A percentile compares a stretch with the other conserved stretches of the same genome.
Evolutionary conservation across 2,888 invertebrate species (phyloP).

Genomic region (Diogma glabrata): DNA sequence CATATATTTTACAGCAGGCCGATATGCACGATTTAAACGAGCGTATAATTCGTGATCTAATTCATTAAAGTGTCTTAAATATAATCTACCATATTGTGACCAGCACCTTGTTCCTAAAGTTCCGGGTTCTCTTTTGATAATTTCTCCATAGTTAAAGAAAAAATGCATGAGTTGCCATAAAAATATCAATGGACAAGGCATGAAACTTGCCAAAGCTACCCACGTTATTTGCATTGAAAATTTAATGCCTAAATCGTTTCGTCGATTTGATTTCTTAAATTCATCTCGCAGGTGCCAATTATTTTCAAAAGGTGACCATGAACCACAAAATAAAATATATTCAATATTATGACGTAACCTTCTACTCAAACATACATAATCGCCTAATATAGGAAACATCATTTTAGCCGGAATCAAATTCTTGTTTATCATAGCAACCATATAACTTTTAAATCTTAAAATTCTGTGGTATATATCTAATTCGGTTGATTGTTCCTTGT

Average conservation of each 20-base stretch:
- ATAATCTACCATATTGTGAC: slow-evolving; percentile 85
- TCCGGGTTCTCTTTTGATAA: slow-evolving; percentile 80
- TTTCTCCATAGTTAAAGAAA: slow-evolving; percentile 84
- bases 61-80: slow-evolving; percentile 95
- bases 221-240: slow-evolving; percentile 62
- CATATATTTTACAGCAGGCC: slow-evolving; percentile 85
- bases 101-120: slow-evolving; percentile 78
- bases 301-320: slow-evolving; percentile 92
- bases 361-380: slow-evolving; percentile 76
- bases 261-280: slow-evolving; percentile 68
- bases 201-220: slow-evolving; percentile 70
- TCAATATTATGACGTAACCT: slow-evolving; percentile 86
- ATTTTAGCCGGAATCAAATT: slow-evolving; percentile 76
- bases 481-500: slow-evolving; percentile 88
- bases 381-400: slow-evolving; percentile 71
- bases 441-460: slow-evolving; percentile 90
- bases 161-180: slow-evolving; percentile 90
- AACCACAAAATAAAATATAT: slow-evolving; percentile 86
- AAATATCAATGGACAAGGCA: slow-evolving; percentile 79
- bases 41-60: slow-evolving; percentile 93
- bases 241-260: slow-evolving; percentile 64
- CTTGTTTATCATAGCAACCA: slow-evolving; percentile 97
- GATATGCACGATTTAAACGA: slow-evolving; percentile 82
- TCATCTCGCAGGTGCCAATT: slow-evolving; percentile 91
- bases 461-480: slow-evolving; percentile 97